A percentile compares a stretch with the other conserved stretches of the same genome.
phyloP scores from a whole-genome alignment of 2,797 vertebrate species.

The Danionella dracula region DNA sequence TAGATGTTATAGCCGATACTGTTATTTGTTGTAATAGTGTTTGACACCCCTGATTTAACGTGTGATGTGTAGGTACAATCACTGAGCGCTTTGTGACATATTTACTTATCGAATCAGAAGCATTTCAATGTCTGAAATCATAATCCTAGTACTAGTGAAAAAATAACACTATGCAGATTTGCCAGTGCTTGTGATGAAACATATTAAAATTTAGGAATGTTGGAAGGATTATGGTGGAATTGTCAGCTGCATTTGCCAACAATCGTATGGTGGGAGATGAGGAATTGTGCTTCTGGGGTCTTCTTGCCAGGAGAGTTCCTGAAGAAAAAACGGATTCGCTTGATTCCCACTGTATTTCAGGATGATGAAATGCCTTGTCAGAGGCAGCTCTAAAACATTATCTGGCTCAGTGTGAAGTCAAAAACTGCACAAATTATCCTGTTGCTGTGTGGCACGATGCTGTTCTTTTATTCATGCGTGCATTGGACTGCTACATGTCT shows the following conservation, averaged over 20 bases:
- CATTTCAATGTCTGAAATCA: too few relatives aligned
- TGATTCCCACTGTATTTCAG: slow-evolving; percentile 6
- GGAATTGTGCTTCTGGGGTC: not conserved
- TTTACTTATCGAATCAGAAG: too few relatives aligned
- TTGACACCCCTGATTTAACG: too few relatives aligned
- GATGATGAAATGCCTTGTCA: slow-evolving; percentile 4
- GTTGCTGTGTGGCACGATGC: not conserved
- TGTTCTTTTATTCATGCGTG: not conserved
- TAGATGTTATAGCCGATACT: too few relatives aligned
- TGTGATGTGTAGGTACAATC: too few relatives aligned
- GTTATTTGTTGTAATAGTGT: too few relatives aligned
- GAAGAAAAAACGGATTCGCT: not conserved
- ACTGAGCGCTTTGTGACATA: too few relatives aligned
- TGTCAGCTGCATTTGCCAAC: not conserved
- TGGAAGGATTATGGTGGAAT: too few relatives aligned
- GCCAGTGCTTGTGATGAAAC: too few relatives aligned
- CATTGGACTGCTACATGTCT: not conserved
- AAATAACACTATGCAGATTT: too few relatives aligned
- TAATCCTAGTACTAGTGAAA: too few relatives aligned
- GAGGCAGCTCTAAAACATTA: not conserved
- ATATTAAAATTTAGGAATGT: too few relatives aligned
- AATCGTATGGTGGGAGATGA: not conserved
- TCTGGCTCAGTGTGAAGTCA: not conserved
- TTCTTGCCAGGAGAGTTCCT: not conserved
- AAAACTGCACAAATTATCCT: not conserved